phyloP scores from a whole-genome alignment of 2,888 invertebrate genomes.

The Aspidiotus rigidus region DNA sequence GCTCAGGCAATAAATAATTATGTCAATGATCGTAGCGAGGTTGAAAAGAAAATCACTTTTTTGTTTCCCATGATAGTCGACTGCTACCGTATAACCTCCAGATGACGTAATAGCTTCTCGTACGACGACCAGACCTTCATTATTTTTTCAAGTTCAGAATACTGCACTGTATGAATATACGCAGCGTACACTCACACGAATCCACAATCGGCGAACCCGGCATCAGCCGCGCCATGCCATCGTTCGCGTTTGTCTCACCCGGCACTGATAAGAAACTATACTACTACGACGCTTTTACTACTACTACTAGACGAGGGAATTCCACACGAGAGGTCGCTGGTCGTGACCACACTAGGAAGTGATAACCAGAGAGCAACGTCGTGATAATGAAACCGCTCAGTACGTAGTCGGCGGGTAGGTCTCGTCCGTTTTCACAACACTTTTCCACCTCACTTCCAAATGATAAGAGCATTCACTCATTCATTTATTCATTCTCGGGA shows the following conservation, averaged over 20 bases:
- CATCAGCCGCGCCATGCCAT: neutral
- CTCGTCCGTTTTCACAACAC: no score
- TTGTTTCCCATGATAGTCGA: no score
- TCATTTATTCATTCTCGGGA: no score
- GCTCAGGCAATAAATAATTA: no score
- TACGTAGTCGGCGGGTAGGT: neutral
- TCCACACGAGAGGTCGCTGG: constrained; percentile 1
- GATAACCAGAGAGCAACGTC: neutral
- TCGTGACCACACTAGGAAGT: neutral
- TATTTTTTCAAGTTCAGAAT: constrained; percentile 1
- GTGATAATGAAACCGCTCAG: neutral
- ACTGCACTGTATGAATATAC: neutral
- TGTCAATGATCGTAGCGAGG: no score
- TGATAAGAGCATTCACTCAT: no score
- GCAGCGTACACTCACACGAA: neutral
- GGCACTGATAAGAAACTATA: no score
- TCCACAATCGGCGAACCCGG: neutral
- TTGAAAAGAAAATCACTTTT: no score
- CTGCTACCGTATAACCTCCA: no score
- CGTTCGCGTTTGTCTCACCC: no score
- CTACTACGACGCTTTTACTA: no score
- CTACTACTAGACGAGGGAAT: neutral
- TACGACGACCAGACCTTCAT: neutral
- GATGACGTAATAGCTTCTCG: neutral
- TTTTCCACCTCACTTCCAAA: no score